A percentile compares a stretch with the other conserved stretches of the same genome.
Evolutionary conservation across 2,797 vertebrate species (phyloP).

Genomic region (Pangasius djambal): DNA sequence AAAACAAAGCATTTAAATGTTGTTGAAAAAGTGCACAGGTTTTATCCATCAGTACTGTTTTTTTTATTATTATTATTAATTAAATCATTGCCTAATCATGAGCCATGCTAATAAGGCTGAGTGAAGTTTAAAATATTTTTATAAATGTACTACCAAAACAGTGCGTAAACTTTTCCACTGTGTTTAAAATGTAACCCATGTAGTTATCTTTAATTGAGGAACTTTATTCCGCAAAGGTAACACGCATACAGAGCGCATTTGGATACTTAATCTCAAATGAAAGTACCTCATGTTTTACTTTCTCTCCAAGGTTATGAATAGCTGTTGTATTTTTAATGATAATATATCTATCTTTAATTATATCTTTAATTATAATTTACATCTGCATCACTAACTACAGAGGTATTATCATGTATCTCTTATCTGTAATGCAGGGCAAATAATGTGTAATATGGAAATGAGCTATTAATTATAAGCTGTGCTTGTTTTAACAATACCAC

Average conservation of each 20-base stretch:
- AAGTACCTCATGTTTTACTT: conserved; percentile 37
- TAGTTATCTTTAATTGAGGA: conserved; percentile 23
- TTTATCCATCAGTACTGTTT: neutral
- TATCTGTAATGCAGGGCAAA: conserved; percentile 41
- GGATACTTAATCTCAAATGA: conserved; percentile 23
- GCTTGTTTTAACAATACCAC: conserved; percentile 50
- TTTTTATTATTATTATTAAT: neutral
- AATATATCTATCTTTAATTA: conserved; percentile 35
- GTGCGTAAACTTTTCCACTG: neutral
- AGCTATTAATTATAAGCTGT: conserved; percentile 54
- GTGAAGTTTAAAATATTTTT: conserved; percentile 6
- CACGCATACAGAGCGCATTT: conserved; percentile 16
- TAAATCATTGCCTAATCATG: neutral
- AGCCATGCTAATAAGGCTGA: neutral
- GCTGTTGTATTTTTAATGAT: conserved; percentile 22
- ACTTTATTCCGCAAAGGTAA: conserved; percentile 11
- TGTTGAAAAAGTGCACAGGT: neutral
- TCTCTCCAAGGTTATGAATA: conserved; percentile 35
- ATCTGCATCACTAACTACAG: conserved; percentile 50
- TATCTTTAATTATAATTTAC: conserved; percentile 32
- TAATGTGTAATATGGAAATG: conserved; percentile 47
- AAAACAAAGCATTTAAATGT: neutral
- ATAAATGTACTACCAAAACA: neutral
- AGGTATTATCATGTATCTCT: conserved; percentile 46
- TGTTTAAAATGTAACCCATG: neutral